These are phyloP conservation scores for Molossus molossus DNA, from an alignment of 2,797 vertebrate species.

Conservation along the genomic window DNA sequence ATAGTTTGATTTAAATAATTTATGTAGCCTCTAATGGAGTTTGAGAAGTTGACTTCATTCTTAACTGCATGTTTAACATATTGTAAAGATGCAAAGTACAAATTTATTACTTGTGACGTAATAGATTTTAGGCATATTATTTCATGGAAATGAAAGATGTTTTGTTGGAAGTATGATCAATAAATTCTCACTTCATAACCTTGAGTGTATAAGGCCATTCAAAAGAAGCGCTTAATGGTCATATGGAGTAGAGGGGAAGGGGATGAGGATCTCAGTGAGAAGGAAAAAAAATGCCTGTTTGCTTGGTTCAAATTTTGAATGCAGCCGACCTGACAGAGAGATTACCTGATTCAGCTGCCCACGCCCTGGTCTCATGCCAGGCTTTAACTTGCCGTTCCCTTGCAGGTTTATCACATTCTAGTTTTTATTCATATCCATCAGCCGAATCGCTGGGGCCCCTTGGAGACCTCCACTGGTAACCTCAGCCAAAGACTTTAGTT, in stretches of 20 bases:
- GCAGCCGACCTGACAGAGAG: not conserved
- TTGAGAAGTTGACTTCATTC: conserved; percentile 24
- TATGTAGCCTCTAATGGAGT: not conserved
- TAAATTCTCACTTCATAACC: conserved; percentile 51
- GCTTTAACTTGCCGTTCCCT: not conserved
- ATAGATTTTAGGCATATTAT: conserved; percentile 53
- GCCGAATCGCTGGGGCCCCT: not conserved
- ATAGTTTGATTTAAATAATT: conserved; percentile 54
- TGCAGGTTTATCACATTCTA: conserved; percentile 13
- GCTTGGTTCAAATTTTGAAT: conserved; percentile 1
- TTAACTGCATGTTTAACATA: conserved; percentile 60
- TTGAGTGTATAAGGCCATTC: conserved; percentile 49
- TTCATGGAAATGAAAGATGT: conserved; percentile 57
- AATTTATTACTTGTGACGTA: conserved; percentile 55
- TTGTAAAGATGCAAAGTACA: conserved; percentile 61
- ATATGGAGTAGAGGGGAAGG: not conserved
- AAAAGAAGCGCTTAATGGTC: conserved; percentile 16
- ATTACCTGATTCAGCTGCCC: not conserved
- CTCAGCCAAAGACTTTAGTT: not conserved
- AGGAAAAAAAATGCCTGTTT: not conserved
- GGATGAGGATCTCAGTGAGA: not conserved
- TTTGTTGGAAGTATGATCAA: conserved; percentile 54
- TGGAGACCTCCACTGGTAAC: not conserved
- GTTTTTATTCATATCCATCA: conserved; percentile 7
- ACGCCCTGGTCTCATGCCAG: not conserved